Conservation (phyloP, 2,113 vertebrate species). For the Holacanthus passer region DNA sequence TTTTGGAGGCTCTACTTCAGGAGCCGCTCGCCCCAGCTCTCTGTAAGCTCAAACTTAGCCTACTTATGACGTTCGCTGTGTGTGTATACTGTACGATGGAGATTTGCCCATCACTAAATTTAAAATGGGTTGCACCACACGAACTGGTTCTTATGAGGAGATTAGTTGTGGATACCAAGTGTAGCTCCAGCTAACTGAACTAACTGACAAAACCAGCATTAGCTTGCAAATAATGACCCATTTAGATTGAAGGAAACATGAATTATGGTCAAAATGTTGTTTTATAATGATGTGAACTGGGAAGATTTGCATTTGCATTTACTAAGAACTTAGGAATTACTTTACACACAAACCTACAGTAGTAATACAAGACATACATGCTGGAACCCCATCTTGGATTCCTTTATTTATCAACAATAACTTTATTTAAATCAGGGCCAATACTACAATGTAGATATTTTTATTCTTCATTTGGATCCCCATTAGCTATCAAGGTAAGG, state of each 20-base stretch:
- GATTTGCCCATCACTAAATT: not conserved
- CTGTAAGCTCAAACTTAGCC: not conserved
- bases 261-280: not conserved
- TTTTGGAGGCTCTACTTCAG: constrained; percentile 2
- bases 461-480: too few species aligned
- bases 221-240: too few species aligned
- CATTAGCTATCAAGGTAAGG: too few species aligned
- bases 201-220: not conserved
- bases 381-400: not conserved
- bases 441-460: too few species aligned
- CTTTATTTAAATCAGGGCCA: not conserved
- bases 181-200: not conserved
- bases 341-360: too few species aligned
- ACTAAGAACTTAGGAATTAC: too few species aligned
- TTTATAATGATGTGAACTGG: not conserved
- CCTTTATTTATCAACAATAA: not conserved
- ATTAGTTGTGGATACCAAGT: not conserved
- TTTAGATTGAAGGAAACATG: not conserved
- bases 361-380: too few species aligned
- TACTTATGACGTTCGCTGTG: not conserved
- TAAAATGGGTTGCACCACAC: not conserved
- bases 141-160: not conserved
- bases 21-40: not conserved
- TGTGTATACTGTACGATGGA: not conserved
- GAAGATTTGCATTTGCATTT: not conserved